These are phyloP conservation scores for Stegophylla sp. DNA, from an alignment of 2,888 invertebrate species.

Conservation along the genomic window DNA sequence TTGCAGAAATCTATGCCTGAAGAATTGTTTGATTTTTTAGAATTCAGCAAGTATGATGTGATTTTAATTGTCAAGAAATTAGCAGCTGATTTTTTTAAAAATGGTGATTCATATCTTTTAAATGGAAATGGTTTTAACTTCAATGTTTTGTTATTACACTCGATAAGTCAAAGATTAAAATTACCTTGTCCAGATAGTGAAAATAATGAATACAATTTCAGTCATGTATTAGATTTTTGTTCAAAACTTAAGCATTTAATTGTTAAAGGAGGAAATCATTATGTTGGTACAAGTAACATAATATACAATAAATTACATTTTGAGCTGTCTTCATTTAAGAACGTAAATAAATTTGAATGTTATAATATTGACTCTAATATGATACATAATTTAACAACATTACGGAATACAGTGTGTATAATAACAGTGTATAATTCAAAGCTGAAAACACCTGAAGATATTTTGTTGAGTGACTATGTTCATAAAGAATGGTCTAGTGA, in stretches of 20 bases:
- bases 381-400: constrained; percentile 70
- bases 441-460: constrained; percentile 76
- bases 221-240: constrained; percentile 88
- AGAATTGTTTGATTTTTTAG: constrained; percentile 81
- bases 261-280: constrained; percentile 73
- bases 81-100: constrained; percentile 78
- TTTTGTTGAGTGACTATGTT: constrained; percentile 83
- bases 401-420: constrained; percentile 72
- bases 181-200: constrained; percentile 84
- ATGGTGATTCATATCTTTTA: constrained; percentile 75
- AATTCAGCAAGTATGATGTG: constrained; percentile 89
- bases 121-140: constrained; percentile 74
- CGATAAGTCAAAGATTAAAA: constrained; percentile 87
- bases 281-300: constrained; percentile 83
- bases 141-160: constrained; percentile 77
- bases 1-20: constrained; percentile 81
- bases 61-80: constrained; percentile 83
- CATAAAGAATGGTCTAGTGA: constrained; percentile 71
- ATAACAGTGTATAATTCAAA: constrained; percentile 72
- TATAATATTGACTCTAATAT: constrained; percentile 74
- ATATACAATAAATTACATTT: constrained; percentile 79
- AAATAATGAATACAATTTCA: constrained; percentile 85
- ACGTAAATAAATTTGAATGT: constrained; percentile 75
- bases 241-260: constrained; percentile 75
- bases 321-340: constrained; percentile 84